Evolutionary conservation across 2,888 invertebrate genomes (phyloP).

Genomic region (Sminthurides aquaticus): DNA sequence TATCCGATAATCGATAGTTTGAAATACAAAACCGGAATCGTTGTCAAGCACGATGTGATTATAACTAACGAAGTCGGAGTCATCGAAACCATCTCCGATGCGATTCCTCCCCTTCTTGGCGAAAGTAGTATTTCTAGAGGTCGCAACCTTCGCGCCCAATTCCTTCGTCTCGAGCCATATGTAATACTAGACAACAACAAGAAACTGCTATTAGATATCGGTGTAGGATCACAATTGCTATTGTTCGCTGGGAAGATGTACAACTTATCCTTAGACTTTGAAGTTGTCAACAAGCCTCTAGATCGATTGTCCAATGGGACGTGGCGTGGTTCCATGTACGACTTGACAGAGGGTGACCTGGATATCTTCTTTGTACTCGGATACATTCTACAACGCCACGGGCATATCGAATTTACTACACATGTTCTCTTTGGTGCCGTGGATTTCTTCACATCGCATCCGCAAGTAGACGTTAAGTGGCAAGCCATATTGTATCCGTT

Average conservation of each 20-base stretch:
- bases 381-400: not conserved
- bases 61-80: no score
- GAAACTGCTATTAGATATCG: not conserved
- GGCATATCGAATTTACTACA: not conserved
- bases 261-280: not conserved
- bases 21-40: no score
- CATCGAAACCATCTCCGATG: no score
- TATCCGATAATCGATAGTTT: no score
- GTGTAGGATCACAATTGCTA: not conserved
- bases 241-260: not conserved
- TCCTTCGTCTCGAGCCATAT: not conserved
- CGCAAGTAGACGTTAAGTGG: not conserved
- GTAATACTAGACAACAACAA: not conserved
- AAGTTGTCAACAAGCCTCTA: not conserved
- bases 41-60: no score
- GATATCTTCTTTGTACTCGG: not conserved
- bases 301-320: constrained; percentile 11
- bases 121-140: no score
- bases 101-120: no score
- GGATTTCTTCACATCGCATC: not conserved
- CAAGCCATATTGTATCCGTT: not conserved
- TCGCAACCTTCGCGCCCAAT: not conserved
- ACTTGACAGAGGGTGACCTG: not conserved
- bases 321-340: constrained; percentile 8
- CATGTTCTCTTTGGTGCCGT: not conserved